Base-by-base conservation (phyloP, 1,140 invertebrate species). In the Papilio polytes region DNA sequence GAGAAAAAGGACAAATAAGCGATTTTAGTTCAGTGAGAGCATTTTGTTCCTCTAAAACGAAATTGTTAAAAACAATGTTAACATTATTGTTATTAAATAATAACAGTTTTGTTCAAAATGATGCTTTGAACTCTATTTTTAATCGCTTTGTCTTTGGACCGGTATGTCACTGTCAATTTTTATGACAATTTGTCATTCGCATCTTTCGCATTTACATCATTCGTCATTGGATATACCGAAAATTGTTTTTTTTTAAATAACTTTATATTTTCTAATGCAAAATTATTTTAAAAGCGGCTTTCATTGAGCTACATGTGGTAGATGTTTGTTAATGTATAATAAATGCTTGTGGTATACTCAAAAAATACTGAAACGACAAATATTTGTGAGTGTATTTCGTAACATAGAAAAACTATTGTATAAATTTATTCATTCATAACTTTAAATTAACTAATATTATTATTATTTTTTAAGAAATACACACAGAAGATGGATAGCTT, bases 401-500 rank as follows among this genome's bases (percentile, higher is more conserved):
- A 70, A 70, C 2, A 36, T 70, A 70, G 18, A 70, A 70, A 70
- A 4, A 4, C 10, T 26, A 36, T 18, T 48, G 36, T 56, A 70
- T 36, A 18, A 15, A 22, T 31, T 31, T 3, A 26, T 63, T 70
- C 20, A 15, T 66, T 70, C n/a, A n/a, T n/a, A n/a, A 70, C 0
- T 0, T 4, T 63, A 63, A 63, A 63, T 0, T 63, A 63, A 63
- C 59, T 26, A 26, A 63, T 63, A 36, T 12, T 20, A 48, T 74
- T 74, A 46, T 10, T 12, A 22, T 80, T 81, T 80, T 88, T 88
- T 36, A 81, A 90, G 88, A 81, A 44, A 81, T 81, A 82, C 44
- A 18, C 59, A n/a, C 22, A 59, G 13, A 87, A 81, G 59, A 92
- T 92, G 90, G 89, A 91, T 78, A 84, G 86, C n/a, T 53, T 87